Evolutionary conservation across 2,888 invertebrate genomes (phyloP).

Genomic region (Ditula angustiorana): DNA sequence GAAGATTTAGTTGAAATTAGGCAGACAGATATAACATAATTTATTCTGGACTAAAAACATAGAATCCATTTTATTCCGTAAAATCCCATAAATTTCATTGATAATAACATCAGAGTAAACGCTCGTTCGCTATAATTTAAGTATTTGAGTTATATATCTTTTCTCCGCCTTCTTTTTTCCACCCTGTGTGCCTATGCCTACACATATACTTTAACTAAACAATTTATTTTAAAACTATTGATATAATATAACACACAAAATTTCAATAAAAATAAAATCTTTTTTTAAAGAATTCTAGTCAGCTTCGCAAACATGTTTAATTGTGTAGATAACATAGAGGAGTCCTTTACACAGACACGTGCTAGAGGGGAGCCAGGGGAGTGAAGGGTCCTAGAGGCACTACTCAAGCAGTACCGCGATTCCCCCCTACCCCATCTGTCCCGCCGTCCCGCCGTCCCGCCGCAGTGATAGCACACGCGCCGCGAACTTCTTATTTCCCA

Average conservation of each 20-base stretch:
- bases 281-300: not conserved
- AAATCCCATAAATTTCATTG: no score
- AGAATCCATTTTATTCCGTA: no score
- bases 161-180: no score
- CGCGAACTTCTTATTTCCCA: slow-evolving; percentile 17
- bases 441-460: not conserved
- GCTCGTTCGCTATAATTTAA: no score
- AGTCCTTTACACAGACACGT: slow-evolving; percentile 32
- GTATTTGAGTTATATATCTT: no score
- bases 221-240: not conserved
- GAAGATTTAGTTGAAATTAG: no score
- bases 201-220: not conserved
- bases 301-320: not conserved
- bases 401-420: slow-evolving; percentile 15
- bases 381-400: slow-evolving; percentile 23
- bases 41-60: no score
- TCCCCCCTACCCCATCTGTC: slow-evolving; percentile 6
- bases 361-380: slow-evolving; percentile 22
- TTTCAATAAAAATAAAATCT: not conserved
- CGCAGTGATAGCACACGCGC: slow-evolving; percentile 34
- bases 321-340: slow-evolving; percentile 3
- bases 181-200: no score
- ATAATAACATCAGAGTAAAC: no score
- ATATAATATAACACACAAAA: not conserved
- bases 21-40: no score